Percentiles rank a stretch among this genome's conserved stretches.
Conservation (phyloP, 2,113 vertebrate genomes). For the Amphiprion ocellaris region DNA sequence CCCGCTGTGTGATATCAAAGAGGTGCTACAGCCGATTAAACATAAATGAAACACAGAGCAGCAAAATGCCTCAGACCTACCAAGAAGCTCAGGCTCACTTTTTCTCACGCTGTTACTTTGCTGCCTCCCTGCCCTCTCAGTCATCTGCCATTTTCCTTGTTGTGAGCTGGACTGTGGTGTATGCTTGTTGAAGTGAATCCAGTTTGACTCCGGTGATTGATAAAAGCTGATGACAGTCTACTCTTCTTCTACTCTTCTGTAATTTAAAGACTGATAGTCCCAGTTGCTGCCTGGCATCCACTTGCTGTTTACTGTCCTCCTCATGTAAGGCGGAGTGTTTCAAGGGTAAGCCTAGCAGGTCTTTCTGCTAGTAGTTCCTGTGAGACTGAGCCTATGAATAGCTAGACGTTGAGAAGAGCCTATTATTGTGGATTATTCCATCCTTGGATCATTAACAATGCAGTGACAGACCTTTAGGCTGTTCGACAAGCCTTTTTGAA, state of each 20-base stretch:
- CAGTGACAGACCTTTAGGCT: slow-evolving; percentile 16
- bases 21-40: slow-evolving; percentile 37
- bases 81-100: slow-evolving; percentile 7
- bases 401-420: slow-evolving; percentile 1
- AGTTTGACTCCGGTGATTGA: background rate
- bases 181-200: background rate
- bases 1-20: slow-evolving; percentile 40
- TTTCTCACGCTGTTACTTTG: background rate
- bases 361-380: background rate
- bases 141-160: background rate
- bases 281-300: background rate
- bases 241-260: background rate
- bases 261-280: background rate
- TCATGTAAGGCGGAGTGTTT: slow-evolving; percentile 6
- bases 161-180: no score
- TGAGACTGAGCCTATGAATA: background rate
- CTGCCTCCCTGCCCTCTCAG: background rate
- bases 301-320: background rate
- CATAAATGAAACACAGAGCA: slow-evolving; percentile 33
- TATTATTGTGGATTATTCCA: slow-evolving; percentile 9
- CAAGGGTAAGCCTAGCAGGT: background rate
- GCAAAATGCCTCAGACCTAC: background rate
- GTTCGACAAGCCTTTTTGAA: slow-evolving; percentile 36
- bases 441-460: background rate
- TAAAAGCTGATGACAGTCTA: background rate